Conservation (phyloP, 2,113 vertebrate species). For the Probosciger aterrimus region DNA sequence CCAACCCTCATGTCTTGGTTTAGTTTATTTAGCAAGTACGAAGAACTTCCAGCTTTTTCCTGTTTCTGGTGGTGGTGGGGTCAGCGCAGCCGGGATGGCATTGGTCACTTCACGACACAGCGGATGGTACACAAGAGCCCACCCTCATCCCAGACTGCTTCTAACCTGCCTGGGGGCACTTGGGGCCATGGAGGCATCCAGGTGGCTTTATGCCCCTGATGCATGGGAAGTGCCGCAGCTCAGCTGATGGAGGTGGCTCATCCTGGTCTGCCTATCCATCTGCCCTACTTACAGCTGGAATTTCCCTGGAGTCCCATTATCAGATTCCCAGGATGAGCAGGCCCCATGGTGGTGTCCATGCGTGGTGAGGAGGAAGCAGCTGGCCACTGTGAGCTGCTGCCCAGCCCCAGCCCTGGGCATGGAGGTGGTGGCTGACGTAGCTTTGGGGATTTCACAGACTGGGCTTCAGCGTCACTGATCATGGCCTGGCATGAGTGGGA, state of each 20-base stretch:
- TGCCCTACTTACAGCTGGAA: background rate
- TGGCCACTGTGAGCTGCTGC: rapidly evolving
- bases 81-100: background rate
- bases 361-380: background rate
- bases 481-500: background rate
- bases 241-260: background rate
- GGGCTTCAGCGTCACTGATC: rapidly evolving
- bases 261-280: background rate
- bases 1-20: background rate
- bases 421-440: background rate
- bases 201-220: background rate
- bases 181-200: background rate
- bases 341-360: background rate
- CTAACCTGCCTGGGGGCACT: background rate
- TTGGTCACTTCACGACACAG: rapidly evolving
- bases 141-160: no score
- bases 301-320: background rate
- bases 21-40: background rate
- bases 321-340: rapidly evolving
- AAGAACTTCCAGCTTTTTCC: background rate
- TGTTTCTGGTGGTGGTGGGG: background rate
- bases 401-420: rapidly evolving
- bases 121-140: background rate
- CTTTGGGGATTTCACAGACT: background rate
- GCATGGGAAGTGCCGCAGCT: background rate